A percentile compares a stretch with the other conserved stretches of the same genome.
These are phyloP conservation scores for Bostrychus sinensis DNA, from an alignment of 2,113 vertebrate species.

Conservation along the genomic window DNA sequence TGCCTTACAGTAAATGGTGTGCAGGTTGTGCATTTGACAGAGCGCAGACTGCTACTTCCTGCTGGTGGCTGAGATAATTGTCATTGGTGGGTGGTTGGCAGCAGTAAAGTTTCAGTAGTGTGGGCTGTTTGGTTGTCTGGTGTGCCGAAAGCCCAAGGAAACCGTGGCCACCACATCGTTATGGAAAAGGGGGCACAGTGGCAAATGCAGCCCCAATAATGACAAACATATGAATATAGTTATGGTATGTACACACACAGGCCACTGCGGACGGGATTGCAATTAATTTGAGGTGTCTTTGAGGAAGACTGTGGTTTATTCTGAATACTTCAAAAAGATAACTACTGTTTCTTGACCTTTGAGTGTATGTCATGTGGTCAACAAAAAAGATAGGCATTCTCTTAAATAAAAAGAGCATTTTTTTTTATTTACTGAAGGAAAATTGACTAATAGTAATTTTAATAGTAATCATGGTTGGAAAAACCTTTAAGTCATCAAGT, in stretches of 20 bases:
- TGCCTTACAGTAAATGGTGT: slow-evolving; percentile 63
- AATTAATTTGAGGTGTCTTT: neutral
- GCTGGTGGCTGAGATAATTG: slow-evolving; percentile 62
- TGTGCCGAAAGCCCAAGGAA: slow-evolving; percentile 38
- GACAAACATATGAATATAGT: slow-evolving; percentile 6
- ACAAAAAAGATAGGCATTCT: no score
- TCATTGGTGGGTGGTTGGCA: slow-evolving; percentile 68
- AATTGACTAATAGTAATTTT: no score
- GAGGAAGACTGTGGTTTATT: neutral
- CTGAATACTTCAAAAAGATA: neutral
- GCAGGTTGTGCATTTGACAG: slow-evolving; percentile 62
- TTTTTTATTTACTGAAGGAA: no score
- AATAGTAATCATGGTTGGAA: no score
- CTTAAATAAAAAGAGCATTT: neutral
- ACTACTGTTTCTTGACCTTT: neutral
- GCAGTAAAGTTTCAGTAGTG: slow-evolving; percentile 66
- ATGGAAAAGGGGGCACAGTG: slow-evolving; percentile 44
- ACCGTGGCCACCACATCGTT: slow-evolving; percentile 49
- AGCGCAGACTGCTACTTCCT: slow-evolving; percentile 66
- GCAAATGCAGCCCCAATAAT: neutral
- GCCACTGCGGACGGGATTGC: slow-evolving; percentile 8
- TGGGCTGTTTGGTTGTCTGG: slow-evolving; percentile 62
- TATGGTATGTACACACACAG: slow-evolving; percentile 7
- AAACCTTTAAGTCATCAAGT: no score
- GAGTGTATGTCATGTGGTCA: neutral